Base-by-base conservation (phyloP, 2,888 invertebrate species). In the Pocota personata region DNA sequence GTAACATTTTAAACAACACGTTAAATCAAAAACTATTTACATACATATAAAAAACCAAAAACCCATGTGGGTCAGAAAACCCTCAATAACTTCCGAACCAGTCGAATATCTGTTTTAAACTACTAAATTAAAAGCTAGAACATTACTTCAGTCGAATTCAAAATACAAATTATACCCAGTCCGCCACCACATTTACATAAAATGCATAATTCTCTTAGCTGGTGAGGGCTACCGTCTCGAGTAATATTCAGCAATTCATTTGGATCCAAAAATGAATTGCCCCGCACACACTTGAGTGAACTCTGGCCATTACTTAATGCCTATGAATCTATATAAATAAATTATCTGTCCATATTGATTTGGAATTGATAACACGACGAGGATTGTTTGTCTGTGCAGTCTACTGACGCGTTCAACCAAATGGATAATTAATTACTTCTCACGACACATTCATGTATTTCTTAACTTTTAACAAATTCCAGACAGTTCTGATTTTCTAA, bases 311-410 rank as follows among this genome's bases (percentile, higher is more conserved):
- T 76, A 69, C 30, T 40, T 55, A 75, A 57, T 52, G 43, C 37
- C 67, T 3, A 21, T 19, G 58, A 71, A 58, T 52, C 19, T 12
- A 32, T 52, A 60, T 43, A 60, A 58, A 71, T 66, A 48, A 77
- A 71, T 77, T 60, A 60, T 72, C 58, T 52, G 50, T 66, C 64
- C 66, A 66, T 58, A 43, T 50, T 43, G 58, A 50, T 48, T 72
- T 50, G 30, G 40, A 52, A 58, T 48, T 30, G 67, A 37, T 48
- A 50, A 35, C 35, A 27, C 40, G n/a, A 60, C 24, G n/a, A n/a
- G n/a, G n/a, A n/a, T 60, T 32, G 55, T 16, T 16, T 7, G n/a
- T n/a, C n/a, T n/a, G n/a, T n/a, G 14, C n/a, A 50, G 5, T 32
- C 6, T n/a, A 12, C 7, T 10, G 10, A 19, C 43, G 14, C 24